Base-by-base conservation (phyloP, 2,797 vertebrate species). In the Syndactyla subalaris region DNA sequence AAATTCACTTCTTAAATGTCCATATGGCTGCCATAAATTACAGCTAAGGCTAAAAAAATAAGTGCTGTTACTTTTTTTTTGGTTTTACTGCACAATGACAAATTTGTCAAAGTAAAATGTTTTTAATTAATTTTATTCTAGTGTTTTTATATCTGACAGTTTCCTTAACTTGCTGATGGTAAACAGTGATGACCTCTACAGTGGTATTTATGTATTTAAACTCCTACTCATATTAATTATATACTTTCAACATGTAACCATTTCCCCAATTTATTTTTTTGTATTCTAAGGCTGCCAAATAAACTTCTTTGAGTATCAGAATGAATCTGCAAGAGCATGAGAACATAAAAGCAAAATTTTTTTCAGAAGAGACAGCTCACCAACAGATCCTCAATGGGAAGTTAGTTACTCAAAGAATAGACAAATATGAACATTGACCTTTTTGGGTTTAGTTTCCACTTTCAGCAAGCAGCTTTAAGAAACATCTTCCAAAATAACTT, bases 41-140 rank as follows among this genome's bases (percentile, higher is more conserved):
- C 16, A 68, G 24, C 1, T 22, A n/a, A 38, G 12, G 8, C 6
- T 41, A 32, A 23, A 55, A 62, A 57, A 3, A 32, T 8, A 21
- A 1, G 1, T 12, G 2, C 2, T 61, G 22, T 22, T 41, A 17
- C 1, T 9, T 21, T n/a, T 7, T 9, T 32, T 23, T 23, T 4
- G 7, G 14, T 65, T 45, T 39, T 38, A 29, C 38, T 63, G 13
- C 14, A 11, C 4, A 21, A 3, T 34, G 5, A 62, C 3, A 39
- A 21, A 6, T 39, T 34, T n/a, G 0, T 27, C 51, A 51, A 72
- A 67, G 3, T 41, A 39, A 9, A 7, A 68, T 55, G 3, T 8
- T 1, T 54, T 52, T n/a, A 65, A 23, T 52, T 83, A 14, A 45
- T 39, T 91, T 74, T 57, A 29, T 1, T 29, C 1, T 24, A 10